phyloP scores from a whole-genome alignment of 2,888 invertebrate genomes.

The Zele albiditarsus region DNA sequence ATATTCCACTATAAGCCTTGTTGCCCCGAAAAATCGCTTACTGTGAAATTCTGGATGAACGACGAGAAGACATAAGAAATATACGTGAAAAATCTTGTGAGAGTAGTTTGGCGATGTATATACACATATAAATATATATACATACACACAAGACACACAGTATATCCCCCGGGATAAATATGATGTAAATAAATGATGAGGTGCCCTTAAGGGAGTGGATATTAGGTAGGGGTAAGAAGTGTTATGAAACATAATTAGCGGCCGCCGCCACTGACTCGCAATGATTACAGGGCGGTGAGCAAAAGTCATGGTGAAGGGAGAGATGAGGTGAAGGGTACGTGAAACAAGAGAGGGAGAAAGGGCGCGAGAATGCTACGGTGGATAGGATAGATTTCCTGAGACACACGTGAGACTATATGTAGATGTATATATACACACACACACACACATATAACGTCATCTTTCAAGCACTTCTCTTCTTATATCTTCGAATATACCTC shows the following conservation, averaged over 20 bases:
- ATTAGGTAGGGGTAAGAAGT: constrained; percentile 72
- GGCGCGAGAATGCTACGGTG: constrained; percentile 48
- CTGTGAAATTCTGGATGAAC: background rate
- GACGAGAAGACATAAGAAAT: constrained; percentile 8
- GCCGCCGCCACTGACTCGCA: constrained; percentile 73
- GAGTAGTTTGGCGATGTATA: background rate
- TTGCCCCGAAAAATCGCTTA: background rate
- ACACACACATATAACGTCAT: constrained; percentile 38
- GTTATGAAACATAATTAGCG: constrained; percentile 74
- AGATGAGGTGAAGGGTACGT: constrained; percentile 36
- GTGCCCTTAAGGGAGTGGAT: constrained; percentile 71
- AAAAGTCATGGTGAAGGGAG: constrained; percentile 59
- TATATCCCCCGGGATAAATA: constrained; percentile 68
- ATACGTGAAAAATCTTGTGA: constrained; percentile 1
- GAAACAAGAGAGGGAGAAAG: constrained; percentile 30
- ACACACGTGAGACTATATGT: constrained; percentile 52
- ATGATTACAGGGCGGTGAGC: constrained; percentile 73
- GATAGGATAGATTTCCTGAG: constrained; percentile 67
- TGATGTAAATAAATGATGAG: constrained; percentile 73
- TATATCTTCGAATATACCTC: background rate
- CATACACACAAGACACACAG: constrained; percentile 30
- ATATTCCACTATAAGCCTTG: background rate
- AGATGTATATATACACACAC: constrained; percentile 49
- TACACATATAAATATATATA: background rate
- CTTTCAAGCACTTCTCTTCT: constrained; percentile 37